These are phyloP conservation scores for Calliopsis andreniformis DNA, from an alignment of 1,140 invertebrate species.

Conservation along the genomic window DNA sequence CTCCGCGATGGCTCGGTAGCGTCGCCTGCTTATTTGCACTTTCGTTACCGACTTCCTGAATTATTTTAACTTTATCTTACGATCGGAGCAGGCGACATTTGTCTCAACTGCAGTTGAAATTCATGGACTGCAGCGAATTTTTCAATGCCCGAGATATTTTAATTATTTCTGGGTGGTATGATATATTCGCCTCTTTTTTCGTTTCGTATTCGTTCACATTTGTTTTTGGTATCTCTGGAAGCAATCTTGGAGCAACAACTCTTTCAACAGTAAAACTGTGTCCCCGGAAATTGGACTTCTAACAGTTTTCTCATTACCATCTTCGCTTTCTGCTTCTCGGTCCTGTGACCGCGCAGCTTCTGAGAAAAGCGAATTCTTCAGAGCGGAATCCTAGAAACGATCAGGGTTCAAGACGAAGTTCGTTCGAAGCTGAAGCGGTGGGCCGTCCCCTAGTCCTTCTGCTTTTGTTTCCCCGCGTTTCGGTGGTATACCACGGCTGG, in stretches of 20 bases:
- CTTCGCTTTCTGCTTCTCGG: background rate
- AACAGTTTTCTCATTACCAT: background rate
- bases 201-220: no score
- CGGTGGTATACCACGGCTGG: conserved; percentile 65
- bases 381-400: conserved; percentile 51
- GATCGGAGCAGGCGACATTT: no score
- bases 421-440: conserved; percentile 72
- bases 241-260: no score
- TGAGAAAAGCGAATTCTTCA: conserved; percentile 8
- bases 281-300: no score
- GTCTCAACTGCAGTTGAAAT: no score
- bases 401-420: conserved; percentile 64
- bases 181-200: no score
- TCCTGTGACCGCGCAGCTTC: background rate
- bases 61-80: no score
- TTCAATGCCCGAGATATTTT: no score
- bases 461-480: conserved; percentile 73
- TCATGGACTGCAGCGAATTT: no score
- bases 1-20: background rate
- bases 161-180: no score
- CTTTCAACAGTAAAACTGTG: no score
- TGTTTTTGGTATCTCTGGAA: no score
- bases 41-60: background rate
- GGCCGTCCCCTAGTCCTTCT: conserved; percentile 69
- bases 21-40: background rate